Evolutionary conservation across 2,888 invertebrate genomes (phyloP).

Genomic region (Acanthopleura granulata): DNA sequence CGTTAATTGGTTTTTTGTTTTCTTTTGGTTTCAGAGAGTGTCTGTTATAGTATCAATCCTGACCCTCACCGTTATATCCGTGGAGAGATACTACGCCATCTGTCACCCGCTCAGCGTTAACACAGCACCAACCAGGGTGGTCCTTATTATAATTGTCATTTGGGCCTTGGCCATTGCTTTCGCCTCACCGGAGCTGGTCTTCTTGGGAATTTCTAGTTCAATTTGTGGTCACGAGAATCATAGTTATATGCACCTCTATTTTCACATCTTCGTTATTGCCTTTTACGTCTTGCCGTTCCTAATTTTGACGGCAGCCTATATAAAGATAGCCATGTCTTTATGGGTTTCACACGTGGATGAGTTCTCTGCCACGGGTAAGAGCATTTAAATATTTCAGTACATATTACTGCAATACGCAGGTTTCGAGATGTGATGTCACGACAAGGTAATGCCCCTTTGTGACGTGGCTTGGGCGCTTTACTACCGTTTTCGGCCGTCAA

Average conservation of each 20-base stretch:
- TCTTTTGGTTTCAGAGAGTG: background rate
- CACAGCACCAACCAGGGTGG: background rate
- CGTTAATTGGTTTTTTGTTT: background rate
- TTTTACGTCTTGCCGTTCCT: background rate
- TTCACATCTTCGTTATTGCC: background rate
- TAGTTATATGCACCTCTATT: background rate
- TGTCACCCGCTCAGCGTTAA: background rate
- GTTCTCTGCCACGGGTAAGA: background rate
- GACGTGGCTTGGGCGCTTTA: no score
- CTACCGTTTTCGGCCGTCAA: no score
- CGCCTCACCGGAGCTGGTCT: background rate
- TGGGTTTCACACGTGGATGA: background rate
- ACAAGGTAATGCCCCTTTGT: no score
- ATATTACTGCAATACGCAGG: no score
- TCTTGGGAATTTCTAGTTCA: background rate
- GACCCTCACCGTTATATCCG: background rate
- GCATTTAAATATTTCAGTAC: background rate
- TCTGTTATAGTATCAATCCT: background rate
- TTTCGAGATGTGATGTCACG: no score
- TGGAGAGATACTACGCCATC: conserved; percentile 3
- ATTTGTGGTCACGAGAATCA: background rate
- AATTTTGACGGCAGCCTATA: background rate
- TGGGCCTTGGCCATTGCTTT: background rate
- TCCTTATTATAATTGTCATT: background rate
- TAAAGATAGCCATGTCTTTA: background rate